These are phyloP conservation scores for Antechinus stuartii DNA, from an alignment of 2,113 vertebrate species.

Conservation along the genomic window DNA sequence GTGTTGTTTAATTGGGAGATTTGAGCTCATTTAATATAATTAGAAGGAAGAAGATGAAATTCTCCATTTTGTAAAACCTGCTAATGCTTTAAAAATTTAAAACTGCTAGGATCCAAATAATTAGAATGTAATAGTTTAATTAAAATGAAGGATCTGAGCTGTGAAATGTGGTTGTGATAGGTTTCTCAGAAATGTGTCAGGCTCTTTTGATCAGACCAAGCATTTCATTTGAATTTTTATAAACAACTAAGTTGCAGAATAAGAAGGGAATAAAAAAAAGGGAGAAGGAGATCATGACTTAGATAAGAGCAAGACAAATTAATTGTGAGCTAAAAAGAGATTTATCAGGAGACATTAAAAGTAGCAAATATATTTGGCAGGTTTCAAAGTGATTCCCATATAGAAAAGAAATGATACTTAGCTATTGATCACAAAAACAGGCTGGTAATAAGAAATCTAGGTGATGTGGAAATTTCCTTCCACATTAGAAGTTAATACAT, in stretches of 20 bases:
- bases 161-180: not conserved
- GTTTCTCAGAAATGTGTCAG: not conserved
- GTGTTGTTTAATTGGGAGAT: constrained; percentile 22
- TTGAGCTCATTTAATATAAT: constrained; percentile 26
- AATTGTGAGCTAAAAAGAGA: not conserved
- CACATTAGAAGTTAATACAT: not conserved
- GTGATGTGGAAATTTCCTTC: not conserved
- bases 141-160: constrained; percentile 32
- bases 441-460: not conserved
- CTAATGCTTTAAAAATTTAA: constrained; percentile 13
- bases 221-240: constrained; percentile 37
- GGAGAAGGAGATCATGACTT: not conserved
- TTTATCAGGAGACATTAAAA: constrained; percentile 23
- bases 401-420: constrained; percentile 30
- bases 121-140: constrained; percentile 20
- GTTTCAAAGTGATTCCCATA: not conserved
- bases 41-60: not conserved
- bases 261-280: not conserved
- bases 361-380: constrained; percentile 24
- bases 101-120: not conserved
- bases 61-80: constrained; percentile 37
- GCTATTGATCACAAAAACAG: constrained; percentile 35
- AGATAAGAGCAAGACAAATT: constrained; percentile 25
- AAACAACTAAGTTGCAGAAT: constrained; percentile 33
- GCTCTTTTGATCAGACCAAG: not conserved